phyloP scores from a whole-genome alignment of 2,797 vertebrate species.

The Typhlichthys subterraneus region DNA sequence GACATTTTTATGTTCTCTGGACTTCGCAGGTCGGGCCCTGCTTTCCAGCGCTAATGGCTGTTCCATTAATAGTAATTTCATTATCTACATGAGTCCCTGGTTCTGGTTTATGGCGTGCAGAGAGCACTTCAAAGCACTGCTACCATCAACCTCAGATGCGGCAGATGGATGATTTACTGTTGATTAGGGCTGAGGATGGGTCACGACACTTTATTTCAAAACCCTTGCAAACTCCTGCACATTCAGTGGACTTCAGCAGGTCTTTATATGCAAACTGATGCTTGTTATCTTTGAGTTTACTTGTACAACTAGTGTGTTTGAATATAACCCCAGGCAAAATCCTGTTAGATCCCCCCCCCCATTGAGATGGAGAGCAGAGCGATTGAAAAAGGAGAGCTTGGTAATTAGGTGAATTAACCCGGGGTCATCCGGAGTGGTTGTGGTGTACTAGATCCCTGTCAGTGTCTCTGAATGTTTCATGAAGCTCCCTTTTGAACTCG shows the following conservation, averaged over 20 bases:
- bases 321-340: constrained; percentile 1
- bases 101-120: constrained; percentile 48
- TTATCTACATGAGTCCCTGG: constrained; percentile 56
- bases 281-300: background rate
- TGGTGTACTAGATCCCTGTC: constrained; percentile 42
- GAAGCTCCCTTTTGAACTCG: constrained; percentile 66
- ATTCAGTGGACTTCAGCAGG: constrained; percentile 20
- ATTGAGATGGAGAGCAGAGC: constrained; percentile 12
- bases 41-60: constrained; percentile 53
- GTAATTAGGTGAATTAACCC: constrained; percentile 73
- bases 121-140: constrained; percentile 57
- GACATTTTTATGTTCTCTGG: constrained; percentile 45
- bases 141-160: constrained; percentile 39
- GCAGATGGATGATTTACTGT: constrained; percentile 36
- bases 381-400: constrained; percentile 42
- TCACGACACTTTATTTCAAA: background rate
- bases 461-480: constrained; percentile 72
- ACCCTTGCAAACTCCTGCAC: constrained; percentile 12
- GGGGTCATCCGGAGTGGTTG: constrained; percentile 54
- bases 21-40: constrained; percentile 35
- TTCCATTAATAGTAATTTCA: constrained; percentile 60
- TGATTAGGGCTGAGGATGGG: constrained; percentile 40
- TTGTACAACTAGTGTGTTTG: background rate
- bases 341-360: background rate
- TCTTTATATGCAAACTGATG: constrained; percentile 2